phyloP scores from a whole-genome alignment of 2,888 invertebrate genomes.

The Leptinotarsa tumamoca region DNA sequence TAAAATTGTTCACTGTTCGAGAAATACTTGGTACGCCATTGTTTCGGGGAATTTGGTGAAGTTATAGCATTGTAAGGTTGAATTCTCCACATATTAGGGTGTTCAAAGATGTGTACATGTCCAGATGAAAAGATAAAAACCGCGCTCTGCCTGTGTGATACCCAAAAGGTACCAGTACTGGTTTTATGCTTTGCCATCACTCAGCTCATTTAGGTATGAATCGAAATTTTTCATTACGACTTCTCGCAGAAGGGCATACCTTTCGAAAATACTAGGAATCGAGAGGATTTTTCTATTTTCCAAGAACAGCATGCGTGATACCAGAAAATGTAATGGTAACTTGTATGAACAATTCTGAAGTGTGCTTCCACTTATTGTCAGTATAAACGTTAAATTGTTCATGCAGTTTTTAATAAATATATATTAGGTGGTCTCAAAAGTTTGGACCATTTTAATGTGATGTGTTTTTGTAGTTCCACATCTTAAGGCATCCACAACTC shows the following conservation, averaged over 20 bases:
- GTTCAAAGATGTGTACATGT: slow-evolving; percentile 48
- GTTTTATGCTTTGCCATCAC: slow-evolving; percentile 40
- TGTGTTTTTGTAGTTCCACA: too few species aligned
- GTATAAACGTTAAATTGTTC: too few species aligned
- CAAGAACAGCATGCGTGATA: background rate
- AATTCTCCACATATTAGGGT: slow-evolving; percentile 52
- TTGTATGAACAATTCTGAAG: too few species aligned
- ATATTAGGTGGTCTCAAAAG: slow-evolving; percentile 1
- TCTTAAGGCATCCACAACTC: too few species aligned
- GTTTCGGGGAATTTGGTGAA: slow-evolving; percentile 50
- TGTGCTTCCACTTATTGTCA: too few species aligned
- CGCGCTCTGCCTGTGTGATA: slow-evolving; percentile 43
- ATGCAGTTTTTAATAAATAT: too few species aligned
- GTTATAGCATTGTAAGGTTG: slow-evolving; percentile 43
- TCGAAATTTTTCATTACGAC: slow-evolving; percentile 33
- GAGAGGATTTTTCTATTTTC: background rate
- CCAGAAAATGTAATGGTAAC: background rate
- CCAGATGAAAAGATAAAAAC: slow-evolving; percentile 46
- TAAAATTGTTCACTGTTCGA: slow-evolving; percentile 52
- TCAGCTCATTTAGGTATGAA: slow-evolving; percentile 39
- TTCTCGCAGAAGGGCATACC: slow-evolving; percentile 23
- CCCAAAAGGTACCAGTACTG: slow-evolving; percentile 43
- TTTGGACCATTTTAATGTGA: too few species aligned
- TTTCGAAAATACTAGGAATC: slow-evolving; percentile 17
- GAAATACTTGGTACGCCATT: slow-evolving; percentile 49